A percentile compares a stretch with the other conserved stretches of the same genome.
phyloP scores from a whole-genome alignment of 2,113 vertebrate species.

The Sebastes fasciatus region DNA sequence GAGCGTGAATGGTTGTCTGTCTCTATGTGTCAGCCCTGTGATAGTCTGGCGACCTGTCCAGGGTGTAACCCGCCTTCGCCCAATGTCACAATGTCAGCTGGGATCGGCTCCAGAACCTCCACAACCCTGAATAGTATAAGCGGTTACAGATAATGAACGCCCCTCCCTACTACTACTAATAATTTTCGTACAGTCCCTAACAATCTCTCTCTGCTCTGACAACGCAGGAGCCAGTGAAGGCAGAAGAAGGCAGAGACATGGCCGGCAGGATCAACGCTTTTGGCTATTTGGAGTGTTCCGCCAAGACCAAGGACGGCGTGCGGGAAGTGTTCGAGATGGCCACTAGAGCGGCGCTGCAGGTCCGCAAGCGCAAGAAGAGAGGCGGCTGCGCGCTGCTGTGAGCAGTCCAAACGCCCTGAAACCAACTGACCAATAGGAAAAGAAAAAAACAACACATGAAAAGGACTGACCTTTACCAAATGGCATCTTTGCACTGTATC shows the following conservation, averaged over 20 bases:
- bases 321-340: slow-evolving; percentile 99
- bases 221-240: slow-evolving; percentile 92
- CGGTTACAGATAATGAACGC: no score
- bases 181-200: background rate
- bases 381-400: slow-evolving; percentile 90
- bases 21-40: no score
- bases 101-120: no score
- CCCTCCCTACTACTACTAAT: no score
- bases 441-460: slow-evolving; percentile 25
- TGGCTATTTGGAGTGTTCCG: slow-evolving; percentile 96
- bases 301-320: slow-evolving; percentile 98
- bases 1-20: no score
- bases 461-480: slow-evolving; percentile 78
- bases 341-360: slow-evolving; percentile 95
- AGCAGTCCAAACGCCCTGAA: slow-evolving; percentile 53
- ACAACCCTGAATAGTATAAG: no score
- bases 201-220: slow-evolving; percentile 5
- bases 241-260: slow-evolving; percentile 96
- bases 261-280: slow-evolving; percentile 93
- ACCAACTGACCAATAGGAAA: slow-evolving; percentile 51
- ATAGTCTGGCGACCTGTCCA: no score
- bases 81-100: no score
- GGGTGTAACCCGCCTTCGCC: no score
- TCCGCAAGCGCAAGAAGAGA: slow-evolving; percentile 93
- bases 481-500: slow-evolving; percentile 81